Conservation (phyloP, 1,140 invertebrate genomes). For the Drosophila sproati region DNA sequence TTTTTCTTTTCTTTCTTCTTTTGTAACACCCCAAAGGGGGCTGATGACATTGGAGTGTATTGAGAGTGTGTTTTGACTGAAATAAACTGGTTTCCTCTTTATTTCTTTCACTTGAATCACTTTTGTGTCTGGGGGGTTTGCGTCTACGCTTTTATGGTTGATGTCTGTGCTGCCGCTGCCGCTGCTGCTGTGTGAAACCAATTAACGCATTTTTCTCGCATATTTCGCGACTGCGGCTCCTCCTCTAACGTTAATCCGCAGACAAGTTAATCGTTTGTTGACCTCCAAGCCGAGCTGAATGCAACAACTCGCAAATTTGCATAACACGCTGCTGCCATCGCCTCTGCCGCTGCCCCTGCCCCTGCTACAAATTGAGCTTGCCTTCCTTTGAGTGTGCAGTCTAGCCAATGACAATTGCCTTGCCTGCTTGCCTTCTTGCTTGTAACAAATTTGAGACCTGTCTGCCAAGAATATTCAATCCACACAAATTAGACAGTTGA, state of each 20-base stretch:
- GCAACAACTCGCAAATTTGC: constrained; percentile 60
- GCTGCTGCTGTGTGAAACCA: constrained; percentile 33
- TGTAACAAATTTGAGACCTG: not conserved
- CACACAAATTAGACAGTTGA: constrained; percentile 6
- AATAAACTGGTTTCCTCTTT: constrained; percentile 34
- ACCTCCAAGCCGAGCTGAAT: constrained; percentile 36
- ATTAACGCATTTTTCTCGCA: constrained; percentile 54
- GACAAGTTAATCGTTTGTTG: constrained; percentile 82
- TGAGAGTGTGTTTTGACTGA: constrained; percentile 11
- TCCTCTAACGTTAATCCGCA: constrained; percentile 59
- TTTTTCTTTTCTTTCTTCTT: too few relatives aligned
- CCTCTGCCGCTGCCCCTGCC: not conserved
- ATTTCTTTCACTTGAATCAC: constrained; percentile 22
- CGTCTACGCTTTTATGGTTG: constrained; percentile 38
- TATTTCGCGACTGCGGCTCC: constrained; percentile 27
- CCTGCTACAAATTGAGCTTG: constrained; percentile 11
- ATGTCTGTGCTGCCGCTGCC: constrained; percentile 23
- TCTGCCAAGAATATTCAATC: constrained; percentile 3
- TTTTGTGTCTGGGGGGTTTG: constrained; percentile 30
- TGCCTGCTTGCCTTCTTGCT: not conserved
- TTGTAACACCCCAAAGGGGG: not conserved
- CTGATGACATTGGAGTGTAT: constrained; percentile 1
- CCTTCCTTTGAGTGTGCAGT: constrained; percentile 15
- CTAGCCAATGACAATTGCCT: constrained; percentile 32
- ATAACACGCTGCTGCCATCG: constrained; percentile 48